Percentiles rank a stretch among this genome's conserved stretches.
Evolutionary conservation across 2,113 vertebrate genomes (phyloP).

Genomic region (Triplophysa dalaica): DNA sequence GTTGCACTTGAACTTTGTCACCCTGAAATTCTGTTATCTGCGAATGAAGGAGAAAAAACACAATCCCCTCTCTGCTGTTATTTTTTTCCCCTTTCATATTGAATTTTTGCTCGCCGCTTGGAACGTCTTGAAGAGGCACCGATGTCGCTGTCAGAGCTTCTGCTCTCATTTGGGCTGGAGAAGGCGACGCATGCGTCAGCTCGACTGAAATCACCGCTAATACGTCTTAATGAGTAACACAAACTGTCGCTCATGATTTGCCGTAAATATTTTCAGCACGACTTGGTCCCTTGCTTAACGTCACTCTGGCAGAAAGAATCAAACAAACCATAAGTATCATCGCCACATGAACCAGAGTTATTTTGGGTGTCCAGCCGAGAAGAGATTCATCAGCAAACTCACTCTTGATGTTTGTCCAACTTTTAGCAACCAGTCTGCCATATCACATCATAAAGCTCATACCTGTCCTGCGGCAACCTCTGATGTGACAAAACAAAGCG

Average conservation of each 20-base stretch:
- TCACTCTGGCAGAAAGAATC: constrained; percentile 45
- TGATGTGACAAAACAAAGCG: constrained; percentile 26
- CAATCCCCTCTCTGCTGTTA: constrained; percentile 54
- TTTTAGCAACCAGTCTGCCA: constrained; percentile 23
- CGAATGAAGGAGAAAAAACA: constrained; percentile 65
- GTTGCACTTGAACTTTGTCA: constrained; percentile 75
- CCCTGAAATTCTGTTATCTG: constrained; percentile 77
- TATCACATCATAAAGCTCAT: neutral
- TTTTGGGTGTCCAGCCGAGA: constrained; percentile 48
- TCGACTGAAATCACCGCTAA: constrained; percentile 55
- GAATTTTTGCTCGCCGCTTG: constrained; percentile 54
- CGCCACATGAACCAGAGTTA: constrained; percentile 18
- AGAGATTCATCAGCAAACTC: constrained; percentile 40
- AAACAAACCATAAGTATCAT: constrained; percentile 43
- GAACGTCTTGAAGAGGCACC: constrained; percentile 52
- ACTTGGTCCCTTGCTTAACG: constrained; percentile 45
- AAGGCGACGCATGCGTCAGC: constrained; percentile 44
- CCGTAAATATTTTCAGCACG: constrained; percentile 55
- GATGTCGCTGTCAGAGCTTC: constrained; percentile 54
- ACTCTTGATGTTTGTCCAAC: constrained; percentile 35
- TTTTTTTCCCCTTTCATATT: constrained; percentile 59
- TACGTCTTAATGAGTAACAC: constrained; percentile 59
- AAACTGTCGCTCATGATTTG: constrained; percentile 50
- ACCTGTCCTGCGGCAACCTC: constrained; percentile 19
- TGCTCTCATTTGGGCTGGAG: constrained; percentile 48